phyloP scores from a whole-genome alignment of 2,888 invertebrate genomes.

The Spilosoma lubricipeda region DNA sequence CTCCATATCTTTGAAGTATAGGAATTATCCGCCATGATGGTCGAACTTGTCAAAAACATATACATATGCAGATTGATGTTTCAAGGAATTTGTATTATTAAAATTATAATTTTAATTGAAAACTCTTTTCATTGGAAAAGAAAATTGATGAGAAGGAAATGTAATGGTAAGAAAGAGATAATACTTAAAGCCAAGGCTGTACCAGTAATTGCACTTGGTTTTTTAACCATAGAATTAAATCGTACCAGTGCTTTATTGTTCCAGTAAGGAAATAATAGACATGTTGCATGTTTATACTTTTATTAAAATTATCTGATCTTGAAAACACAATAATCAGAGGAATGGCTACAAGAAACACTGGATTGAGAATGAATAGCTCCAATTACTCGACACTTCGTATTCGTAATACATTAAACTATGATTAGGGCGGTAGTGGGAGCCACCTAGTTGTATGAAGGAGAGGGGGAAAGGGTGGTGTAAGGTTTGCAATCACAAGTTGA shows the following conservation, averaged over 20 bases:
- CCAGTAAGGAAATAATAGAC: background rate
- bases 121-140: too few species aligned
- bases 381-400: constrained; percentile 30
- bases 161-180: background rate
- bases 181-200: background rate
- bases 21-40: too few species aligned
- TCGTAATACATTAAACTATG: constrained; percentile 26
- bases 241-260: background rate
- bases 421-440: constrained; percentile 27
- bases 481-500: constrained; percentile 48
- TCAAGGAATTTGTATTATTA: too few species aligned
- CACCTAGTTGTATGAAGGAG: background rate
- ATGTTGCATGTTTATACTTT: background rate
- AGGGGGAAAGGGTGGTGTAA: background rate
- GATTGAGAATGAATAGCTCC: constrained; percentile 33
- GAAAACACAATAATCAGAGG: constrained; percentile 15
- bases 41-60: too few species aligned
- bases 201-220: background rate
- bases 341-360: constrained; percentile 17
- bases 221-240: background rate
- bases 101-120: background rate
- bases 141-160: background rate
- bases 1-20: too few species aligned
- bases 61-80: too few species aligned
- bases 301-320: background rate